Conservation (phyloP, 2,888 invertebrate species). For the Campoplex nolae region DNA sequence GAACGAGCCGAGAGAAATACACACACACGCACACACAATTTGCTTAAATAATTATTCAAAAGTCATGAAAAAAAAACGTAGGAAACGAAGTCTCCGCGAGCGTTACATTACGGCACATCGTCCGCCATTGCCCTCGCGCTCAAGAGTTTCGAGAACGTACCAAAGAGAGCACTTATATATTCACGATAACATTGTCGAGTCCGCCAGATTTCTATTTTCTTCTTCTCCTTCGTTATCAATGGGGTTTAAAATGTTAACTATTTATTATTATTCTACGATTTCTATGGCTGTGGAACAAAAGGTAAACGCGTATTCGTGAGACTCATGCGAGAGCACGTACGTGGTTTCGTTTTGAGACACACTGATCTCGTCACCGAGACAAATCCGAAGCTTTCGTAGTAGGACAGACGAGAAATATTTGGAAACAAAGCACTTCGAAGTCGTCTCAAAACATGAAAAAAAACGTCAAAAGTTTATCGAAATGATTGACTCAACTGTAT, state of each 20-base stretch:
- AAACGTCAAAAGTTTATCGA: neutral
- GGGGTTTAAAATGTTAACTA: neutral
- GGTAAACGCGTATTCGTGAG: constrained; percentile 42
- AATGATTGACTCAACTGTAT: neutral
- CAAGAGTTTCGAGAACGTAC: neutral
- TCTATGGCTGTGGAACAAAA: constrained; percentile 52
- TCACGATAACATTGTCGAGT: constrained; percentile 28
- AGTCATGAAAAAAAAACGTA: neutral
- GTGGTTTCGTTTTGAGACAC: constrained; percentile 36
- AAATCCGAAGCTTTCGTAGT: constrained; percentile 28
- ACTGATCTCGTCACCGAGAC: constrained; percentile 23
- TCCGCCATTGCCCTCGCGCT: constrained; percentile 24
- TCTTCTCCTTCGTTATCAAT: neutral
- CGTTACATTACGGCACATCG: constrained; percentile 8
- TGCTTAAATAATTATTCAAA: neutral
- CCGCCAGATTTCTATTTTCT: neutral
- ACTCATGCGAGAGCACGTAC: constrained; percentile 69
- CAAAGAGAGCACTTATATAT: neutral
- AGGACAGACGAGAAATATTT: constrained; percentile 27
- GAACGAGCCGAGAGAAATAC: neutral
- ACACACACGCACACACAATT: too few relatives aligned
- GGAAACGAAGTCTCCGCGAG: neutral
- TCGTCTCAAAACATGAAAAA: too few relatives aligned
- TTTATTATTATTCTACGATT: constrained; percentile 35
- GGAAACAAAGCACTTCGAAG: neutral